Base-by-base conservation (phyloP, 2,888 invertebrate genomes). In the Caradrina kadenii region DNA sequence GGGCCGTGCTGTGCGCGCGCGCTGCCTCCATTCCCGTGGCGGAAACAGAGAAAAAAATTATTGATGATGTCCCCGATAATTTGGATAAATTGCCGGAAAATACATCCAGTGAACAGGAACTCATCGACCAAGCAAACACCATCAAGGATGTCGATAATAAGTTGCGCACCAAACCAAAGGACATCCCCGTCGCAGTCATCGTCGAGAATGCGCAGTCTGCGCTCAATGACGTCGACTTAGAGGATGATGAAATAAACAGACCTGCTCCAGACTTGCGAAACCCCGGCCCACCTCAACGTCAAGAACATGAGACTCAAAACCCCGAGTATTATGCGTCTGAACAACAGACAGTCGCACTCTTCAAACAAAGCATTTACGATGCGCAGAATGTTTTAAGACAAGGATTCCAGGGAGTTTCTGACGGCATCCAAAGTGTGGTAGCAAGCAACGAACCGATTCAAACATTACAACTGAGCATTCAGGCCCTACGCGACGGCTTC, bases 221-320 rank as follows among this genome's bases (percentile, higher is more conserved):
- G 0, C 77, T 90, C 10, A 90, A 90, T 58, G 73, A 65, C n/a
- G 65, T 39, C 10, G 80, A 82, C 4, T 82, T 87, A 78, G 83
- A 86, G 49, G 89, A 90, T 17, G 82, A 88, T 17, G 90, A 89
- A 49, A 83, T 93, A 7, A 89, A 90, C 65, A 88, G 94, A 66
- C 87, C 90, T 1, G 84, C 88, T 65, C 86, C 92, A 1, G 94
- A 95, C 68, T 78, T 95, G 50, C 86, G 87, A 5, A 90, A 95
- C 74, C 94, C 95, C 3, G 95, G 95, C 13, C 87, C 86, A 8
- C 95, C 95, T 2, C 94, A 95, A 77, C 91, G 92, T 2, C 94
- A 94, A 75, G 90, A 94, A 61, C 95, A 95, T 74, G 95, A 96
- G 69, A 93, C 92, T 0, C 95, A 95, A 81, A 94, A 92, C 73